Evolutionary conservation across 1,140 invertebrate genomes (phyloP), one percentile per base, ranked within the genome.

Genomic region (Dufourea novaeangliae): DNA sequence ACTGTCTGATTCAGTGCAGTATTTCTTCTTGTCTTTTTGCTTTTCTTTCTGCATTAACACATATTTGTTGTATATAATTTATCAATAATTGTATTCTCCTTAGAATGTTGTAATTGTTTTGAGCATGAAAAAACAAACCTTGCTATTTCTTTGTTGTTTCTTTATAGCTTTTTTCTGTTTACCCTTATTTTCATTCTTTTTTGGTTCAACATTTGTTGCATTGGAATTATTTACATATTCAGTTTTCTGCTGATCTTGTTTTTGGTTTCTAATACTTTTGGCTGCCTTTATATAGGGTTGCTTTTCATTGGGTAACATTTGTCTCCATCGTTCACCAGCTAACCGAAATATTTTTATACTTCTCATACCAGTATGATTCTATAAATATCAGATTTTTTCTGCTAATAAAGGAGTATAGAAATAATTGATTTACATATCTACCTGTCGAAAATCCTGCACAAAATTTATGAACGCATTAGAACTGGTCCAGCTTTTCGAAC

Each of bases 401-500:
- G 44, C 22, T 44, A 22, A 22, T 27, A 41, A 22, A 1, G 4
- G 25, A 29, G 3, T 27, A 5, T 14, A 14, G 27, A 22, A 17
- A 37, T 37, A 12, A 46, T 25, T 20, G 20, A 63, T 52, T 17
- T 29, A 3, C 12, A 12, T 22, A 20, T 25, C n/a, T 84, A 91
- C 90, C 80, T 88, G 61, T 22, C 85, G 83, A n/a, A 86, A 88
- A 59, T 89, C 88, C 66, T 88, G 87, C 52, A 90, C 79, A 75
- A 88, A 89, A 66, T 89, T 90, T 25, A 88, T 63, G 34, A 87
- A 90, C 8, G 87, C 80, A 59, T 90, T 91, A 0, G 84, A 77
- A 57, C 84, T 89, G 52, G 69, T 87, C 89, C 89, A 82, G 32
- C 59, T 76, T 59, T 44, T 71, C 10, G 62, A 32, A 6, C 2